Evolutionary conservation across 92 coral and sea anemone species (phyloP).

Genomic region (Anthopleura xanthogrammica): DNA sequence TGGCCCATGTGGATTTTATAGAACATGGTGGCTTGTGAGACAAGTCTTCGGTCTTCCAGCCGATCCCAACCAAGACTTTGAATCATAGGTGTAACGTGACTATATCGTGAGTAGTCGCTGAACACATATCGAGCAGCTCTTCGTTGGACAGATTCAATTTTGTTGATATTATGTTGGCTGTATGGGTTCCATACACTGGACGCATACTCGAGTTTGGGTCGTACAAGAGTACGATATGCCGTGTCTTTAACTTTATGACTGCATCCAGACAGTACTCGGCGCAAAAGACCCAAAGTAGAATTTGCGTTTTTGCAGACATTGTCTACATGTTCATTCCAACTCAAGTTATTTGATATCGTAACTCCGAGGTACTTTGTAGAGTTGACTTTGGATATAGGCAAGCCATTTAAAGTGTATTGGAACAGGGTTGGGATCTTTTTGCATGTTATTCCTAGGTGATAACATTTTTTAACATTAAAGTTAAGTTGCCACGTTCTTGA

Average conservation of each 20-base stretch:
- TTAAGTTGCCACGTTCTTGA: slow-evolving; percentile 42
- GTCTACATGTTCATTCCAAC: too few relatives aligned
- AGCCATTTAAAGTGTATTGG: too few relatives aligned
- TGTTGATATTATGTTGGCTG: slow-evolving; percentile 29
- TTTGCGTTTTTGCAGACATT: too few relatives aligned
- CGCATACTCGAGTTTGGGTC: slow-evolving; percentile 40
- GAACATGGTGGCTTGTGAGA: too few relatives aligned
- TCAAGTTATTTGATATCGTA: too few relatives aligned
- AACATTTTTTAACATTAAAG: slow-evolving; percentile 48
- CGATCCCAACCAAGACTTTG: too few relatives aligned
- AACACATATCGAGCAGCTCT: slow-evolving; percentile 36
- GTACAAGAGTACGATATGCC: slow-evolving; percentile 33
- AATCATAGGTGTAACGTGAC: too few relatives aligned
- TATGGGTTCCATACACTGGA: slow-evolving; percentile 43
- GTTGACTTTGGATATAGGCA: too few relatives aligned
- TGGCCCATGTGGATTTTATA: too few relatives aligned
- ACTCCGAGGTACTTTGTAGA: too few relatives aligned
- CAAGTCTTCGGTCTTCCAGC: too few relatives aligned
- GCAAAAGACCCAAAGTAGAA: slow-evolving; percentile 45
- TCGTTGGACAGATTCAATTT: slow-evolving; percentile 44
- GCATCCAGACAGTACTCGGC: slow-evolving; percentile 39
- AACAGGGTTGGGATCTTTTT: too few relatives aligned
- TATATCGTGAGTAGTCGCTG: slow-evolving; percentile 21
- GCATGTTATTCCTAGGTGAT: slow-evolving; percentile 50
- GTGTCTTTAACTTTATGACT: slow-evolving; percentile 26